Evolutionary conservation across 2,797 vertebrate genomes (phyloP).

Genomic region (Neosalanx taihuensis): DNA sequence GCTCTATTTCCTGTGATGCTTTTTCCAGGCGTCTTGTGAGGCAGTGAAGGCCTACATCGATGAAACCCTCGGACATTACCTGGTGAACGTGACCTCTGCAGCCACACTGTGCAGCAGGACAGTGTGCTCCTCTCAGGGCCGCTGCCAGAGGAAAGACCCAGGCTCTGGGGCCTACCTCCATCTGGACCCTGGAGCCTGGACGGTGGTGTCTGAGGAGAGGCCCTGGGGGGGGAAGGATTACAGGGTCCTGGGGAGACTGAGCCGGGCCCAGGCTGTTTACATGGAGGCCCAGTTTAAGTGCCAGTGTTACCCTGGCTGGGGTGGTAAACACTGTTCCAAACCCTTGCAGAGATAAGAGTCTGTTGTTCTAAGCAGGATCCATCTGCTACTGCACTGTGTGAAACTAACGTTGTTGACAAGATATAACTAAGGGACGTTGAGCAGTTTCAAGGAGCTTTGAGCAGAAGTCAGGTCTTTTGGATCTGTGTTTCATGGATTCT

Average conservation of each 20-base stretch:
- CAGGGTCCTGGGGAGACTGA: constrained; percentile 56
- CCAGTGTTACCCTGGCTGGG: constrained; percentile 82
- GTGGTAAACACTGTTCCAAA: constrained; percentile 69
- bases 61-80: constrained; percentile 77
- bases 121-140: constrained; percentile 80
- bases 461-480: neutral
- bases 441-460: neutral
- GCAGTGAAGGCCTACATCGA: constrained; percentile 81
- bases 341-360: constrained; percentile 10
- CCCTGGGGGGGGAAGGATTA: constrained; percentile 51
- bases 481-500: neutral
- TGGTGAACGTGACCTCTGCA: constrained; percentile 84
- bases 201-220: constrained; percentile 59
- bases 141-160: constrained; percentile 73
- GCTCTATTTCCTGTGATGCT: neutral
- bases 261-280: constrained; percentile 14
- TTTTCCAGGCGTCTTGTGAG: constrained; percentile 76
- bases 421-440: neutral
- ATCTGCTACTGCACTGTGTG: neutral
- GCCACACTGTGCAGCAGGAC: constrained; percentile 78
- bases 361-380: neutral
- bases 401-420: neutral
- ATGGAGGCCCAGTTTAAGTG: constrained; percentile 78
- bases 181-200: constrained; percentile 75
- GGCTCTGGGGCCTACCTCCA: constrained; percentile 72